These are phyloP conservation scores for Pteropus alecto DNA, from an alignment of 2,113 vertebrate species.

Conservation along the genomic window DNA sequence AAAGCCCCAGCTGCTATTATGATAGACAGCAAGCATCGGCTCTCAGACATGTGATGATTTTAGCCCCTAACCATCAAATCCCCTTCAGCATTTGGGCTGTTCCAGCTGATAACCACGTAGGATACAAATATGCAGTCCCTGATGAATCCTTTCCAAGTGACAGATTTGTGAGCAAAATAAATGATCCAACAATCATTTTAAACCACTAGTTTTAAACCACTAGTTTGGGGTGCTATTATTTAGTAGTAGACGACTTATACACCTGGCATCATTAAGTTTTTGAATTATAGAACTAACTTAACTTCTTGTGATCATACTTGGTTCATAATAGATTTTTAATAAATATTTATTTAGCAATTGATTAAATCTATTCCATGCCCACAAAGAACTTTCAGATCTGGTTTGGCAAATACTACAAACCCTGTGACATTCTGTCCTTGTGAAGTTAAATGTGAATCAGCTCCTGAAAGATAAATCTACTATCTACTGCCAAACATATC, in stretches of 20 bases:
- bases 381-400: background rate
- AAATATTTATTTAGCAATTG: background rate
- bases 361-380: background rate
- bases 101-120: background rate
- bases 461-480: background rate
- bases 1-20: background rate
- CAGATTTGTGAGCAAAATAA: background rate
- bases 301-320: background rate
- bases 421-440: background rate
- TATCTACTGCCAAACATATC: background rate
- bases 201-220: background rate
- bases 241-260: background rate
- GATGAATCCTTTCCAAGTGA: background rate
- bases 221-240: background rate
- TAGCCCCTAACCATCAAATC: background rate
- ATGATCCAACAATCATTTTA: background rate
- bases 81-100: background rate
- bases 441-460: background rate
- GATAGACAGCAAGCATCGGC: background rate
- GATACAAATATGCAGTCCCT: background rate
- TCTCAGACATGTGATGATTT: background rate
- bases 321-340: background rate
- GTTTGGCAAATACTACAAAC: background rate
- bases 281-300: background rate
- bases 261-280: background rate